Conservation (phyloP, 2,113 vertebrate species). For the Callorhinus ursinus region DNA sequence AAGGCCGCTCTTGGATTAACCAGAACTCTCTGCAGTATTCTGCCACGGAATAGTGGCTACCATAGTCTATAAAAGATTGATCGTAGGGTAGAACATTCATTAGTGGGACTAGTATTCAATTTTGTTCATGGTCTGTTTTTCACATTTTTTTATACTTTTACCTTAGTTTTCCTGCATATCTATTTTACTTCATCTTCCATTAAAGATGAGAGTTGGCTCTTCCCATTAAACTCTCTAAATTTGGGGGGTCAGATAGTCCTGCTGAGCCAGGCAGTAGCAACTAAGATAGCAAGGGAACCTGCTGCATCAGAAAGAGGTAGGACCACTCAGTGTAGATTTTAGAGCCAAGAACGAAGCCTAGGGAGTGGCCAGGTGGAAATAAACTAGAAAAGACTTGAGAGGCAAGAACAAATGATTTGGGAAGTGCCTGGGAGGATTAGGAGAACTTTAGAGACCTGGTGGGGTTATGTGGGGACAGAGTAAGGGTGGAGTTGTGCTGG, state of each 20-base stretch:
- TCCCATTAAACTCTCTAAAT: not conserved
- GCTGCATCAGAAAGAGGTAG: not conserved
- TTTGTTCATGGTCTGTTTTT: slow-evolving; percentile 3
- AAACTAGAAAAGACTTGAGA: not conserved
- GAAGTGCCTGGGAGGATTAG: not conserved
- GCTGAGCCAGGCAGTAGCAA: not conserved
- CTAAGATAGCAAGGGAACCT: not conserved
- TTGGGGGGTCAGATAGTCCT: not conserved
- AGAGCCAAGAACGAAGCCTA: not conserved
- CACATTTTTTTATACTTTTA: not conserved
- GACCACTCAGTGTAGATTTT: not conserved
- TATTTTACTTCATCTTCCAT: not conserved
- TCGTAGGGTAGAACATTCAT: not conserved
- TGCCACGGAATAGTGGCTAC: not conserved
- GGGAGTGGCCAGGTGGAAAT: not conserved
- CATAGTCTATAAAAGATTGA: not conserved
- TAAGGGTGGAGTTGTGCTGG: not conserved
- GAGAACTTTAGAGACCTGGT: not conserved
- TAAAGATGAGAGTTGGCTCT: not conserved
- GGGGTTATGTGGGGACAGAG: not conserved
- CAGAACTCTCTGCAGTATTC: not conserved
- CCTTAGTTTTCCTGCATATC: not conserved
- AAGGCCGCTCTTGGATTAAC: slow-evolving; percentile 41
- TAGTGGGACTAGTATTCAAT: not conserved
- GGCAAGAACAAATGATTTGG: not conserved